These are phyloP conservation scores for Rhyzopertha dominica DNA, from an alignment of 1,140 invertebrate genomes.

Conservation along the genomic window DNA sequence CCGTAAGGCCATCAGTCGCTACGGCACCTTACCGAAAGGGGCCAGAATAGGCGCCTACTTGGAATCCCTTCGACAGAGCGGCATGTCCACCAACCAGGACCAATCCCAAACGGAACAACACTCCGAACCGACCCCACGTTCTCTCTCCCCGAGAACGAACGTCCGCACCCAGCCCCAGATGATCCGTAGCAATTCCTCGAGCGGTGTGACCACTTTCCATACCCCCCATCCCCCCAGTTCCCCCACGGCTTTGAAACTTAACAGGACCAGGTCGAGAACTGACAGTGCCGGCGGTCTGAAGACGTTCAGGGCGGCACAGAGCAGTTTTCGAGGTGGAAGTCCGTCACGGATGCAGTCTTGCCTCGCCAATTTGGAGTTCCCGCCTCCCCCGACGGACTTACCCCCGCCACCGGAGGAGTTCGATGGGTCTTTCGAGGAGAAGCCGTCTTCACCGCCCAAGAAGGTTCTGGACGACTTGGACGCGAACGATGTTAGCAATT, in stretches of 20 bases:
- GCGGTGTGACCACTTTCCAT: constrained; percentile 63
- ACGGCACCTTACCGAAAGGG: constrained; percentile 93
- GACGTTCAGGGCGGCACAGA: constrained; percentile 51
- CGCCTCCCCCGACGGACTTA: constrained; percentile 73
- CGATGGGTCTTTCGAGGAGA: constrained; percentile 44
- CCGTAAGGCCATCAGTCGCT: constrained; percentile 91
- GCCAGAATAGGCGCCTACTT: constrained; percentile 93
- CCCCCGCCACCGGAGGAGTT: constrained; percentile 69
- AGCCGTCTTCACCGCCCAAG: constrained; percentile 46
- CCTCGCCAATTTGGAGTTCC: constrained; percentile 77
- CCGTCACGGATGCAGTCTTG: constrained; percentile 58
- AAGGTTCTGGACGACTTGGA: constrained; percentile 43
- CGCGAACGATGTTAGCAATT: constrained; percentile 56
- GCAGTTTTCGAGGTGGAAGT: constrained; percentile 52
- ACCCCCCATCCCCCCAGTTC: constrained; percentile 57
- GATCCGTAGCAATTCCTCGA: constrained; percentile 78
- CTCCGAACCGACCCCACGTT: constrained; percentile 30
- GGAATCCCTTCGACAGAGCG: constrained; percentile 81
- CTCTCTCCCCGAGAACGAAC: constrained; percentile 55
- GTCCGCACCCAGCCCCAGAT: constrained; percentile 67
- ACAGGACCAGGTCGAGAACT: constrained; percentile 45
- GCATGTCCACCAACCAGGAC: constrained; percentile 55
- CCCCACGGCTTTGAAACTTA: constrained; percentile 50
- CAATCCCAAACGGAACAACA: constrained; percentile 25
- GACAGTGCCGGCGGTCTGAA: constrained; percentile 46